A percentile compares a stretch with the other conserved stretches of the same genome.
phyloP scores from a whole-genome alignment of 1,140 invertebrate genomes.

The Semibalanus balanoides region DNA sequence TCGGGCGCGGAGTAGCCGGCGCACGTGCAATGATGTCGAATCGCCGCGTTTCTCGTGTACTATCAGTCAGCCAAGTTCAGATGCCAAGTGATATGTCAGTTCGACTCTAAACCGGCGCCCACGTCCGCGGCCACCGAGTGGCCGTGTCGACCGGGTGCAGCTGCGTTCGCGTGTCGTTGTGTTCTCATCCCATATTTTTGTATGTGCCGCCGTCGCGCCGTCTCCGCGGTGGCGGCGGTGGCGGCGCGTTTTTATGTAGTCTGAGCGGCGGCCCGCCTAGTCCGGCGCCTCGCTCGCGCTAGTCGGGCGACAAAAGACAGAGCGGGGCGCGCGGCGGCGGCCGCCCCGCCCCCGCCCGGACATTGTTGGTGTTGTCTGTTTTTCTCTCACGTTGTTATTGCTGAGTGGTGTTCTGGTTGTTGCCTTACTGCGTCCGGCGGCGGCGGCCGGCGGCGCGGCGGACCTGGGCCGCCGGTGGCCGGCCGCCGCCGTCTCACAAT shows the following conservation, averaged over 20 bases:
- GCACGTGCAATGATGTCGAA: slow-evolving; percentile 2
- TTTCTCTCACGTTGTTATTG: not conserved
- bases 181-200: slow-evolving; percentile 2
- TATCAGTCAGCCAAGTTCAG: slow-evolving; percentile 1
- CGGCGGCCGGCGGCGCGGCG: too few relatives aligned
- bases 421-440: not conserved
- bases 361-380: not conserved
- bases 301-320: not conserved
- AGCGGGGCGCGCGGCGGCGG: too few relatives aligned
- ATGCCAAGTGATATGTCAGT: not conserved
- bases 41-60: not conserved
- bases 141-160: too few relatives aligned
- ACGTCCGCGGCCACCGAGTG: not conserved
- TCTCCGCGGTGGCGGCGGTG: too few relatives aligned
- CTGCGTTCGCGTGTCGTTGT: not conserved
- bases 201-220: not conserved
- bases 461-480: too few relatives aligned
- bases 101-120: not conserved
- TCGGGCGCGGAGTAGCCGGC: not conserved
- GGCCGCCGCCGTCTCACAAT: not conserved
- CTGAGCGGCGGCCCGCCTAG: not conserved
- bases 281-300: not conserved
- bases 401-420: not conserved
- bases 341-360: too few relatives aligned
- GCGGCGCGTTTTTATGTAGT: not conserved